These are phyloP conservation scores for Drosophila meridiana DNA, from an alignment of 2,888 invertebrate genomes.

Conservation along the genomic window DNA sequence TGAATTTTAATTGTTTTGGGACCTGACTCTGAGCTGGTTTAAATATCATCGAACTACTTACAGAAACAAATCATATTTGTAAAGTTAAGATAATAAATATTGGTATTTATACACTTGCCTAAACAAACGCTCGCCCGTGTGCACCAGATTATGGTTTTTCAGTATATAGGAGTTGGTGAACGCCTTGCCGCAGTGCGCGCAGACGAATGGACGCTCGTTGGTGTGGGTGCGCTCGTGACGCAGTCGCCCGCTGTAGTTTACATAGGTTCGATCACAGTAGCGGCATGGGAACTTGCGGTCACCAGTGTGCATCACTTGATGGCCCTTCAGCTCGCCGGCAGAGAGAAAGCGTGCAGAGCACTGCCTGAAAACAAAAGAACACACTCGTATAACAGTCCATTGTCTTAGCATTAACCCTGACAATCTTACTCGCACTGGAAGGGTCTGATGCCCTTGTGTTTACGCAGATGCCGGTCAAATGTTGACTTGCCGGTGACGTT, in stretches of 20 bases:
- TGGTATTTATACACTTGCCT: slow-evolving; percentile 51
- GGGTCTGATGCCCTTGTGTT: slow-evolving; percentile 81
- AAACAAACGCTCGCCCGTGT: slow-evolving; percentile 80
- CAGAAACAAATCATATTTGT: neutral
- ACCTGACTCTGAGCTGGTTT: slow-evolving; percentile 14
- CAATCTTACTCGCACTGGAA: slow-evolving; percentile 79
- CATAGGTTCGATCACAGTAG: slow-evolving; percentile 75
- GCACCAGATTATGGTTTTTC: slow-evolving; percentile 80
- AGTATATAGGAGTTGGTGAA: slow-evolving; percentile 81
- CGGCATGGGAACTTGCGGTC: slow-evolving; percentile 78
- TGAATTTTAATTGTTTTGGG: slow-evolving; percentile 12
- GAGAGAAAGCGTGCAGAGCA: slow-evolving; percentile 80
- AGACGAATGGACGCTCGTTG: slow-evolving; percentile 79
- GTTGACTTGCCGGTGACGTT: slow-evolving; percentile 76
- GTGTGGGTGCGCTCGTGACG: slow-evolving; percentile 81
- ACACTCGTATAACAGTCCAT: neutral
- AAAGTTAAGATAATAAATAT: slow-evolving; percentile 5
- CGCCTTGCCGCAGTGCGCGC: slow-evolving; percentile 74
- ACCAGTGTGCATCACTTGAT: slow-evolving; percentile 79
- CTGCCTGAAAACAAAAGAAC: slow-evolving; percentile 45
- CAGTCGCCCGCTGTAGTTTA: slow-evolving; percentile 78
- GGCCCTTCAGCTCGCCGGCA: slow-evolving; percentile 78
- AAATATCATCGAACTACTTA: slow-evolving; percentile 1
- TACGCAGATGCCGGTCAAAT: slow-evolving; percentile 75
- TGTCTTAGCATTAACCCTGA: neutral